Base-by-base conservation (phyloP, 2,888 invertebrate species). In the Blera fallax region DNA sequence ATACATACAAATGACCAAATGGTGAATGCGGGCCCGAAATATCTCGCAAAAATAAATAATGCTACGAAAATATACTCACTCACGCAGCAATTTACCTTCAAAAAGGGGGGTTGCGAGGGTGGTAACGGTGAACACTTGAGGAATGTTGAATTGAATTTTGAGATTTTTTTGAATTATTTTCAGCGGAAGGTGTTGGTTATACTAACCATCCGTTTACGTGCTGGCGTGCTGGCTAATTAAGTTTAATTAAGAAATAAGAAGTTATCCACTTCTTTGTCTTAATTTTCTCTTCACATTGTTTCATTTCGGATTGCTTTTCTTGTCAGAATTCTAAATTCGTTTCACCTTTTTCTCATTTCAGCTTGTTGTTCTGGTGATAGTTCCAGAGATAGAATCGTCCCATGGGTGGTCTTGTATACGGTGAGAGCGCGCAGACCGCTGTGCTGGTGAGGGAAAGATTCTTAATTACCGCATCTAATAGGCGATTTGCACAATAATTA, bases 401-500 rank as follows among this genome's bases (percentile, higher is more conserved):
- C 29, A 62, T 54, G 62, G 62, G 82, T 54, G 52, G 37, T 83
- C 48, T 58, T 37, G 34, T 48, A 29, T 27, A 64, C 14, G 64
- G 18, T 24, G 11, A 43, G 16, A 16, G n/a, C 34, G 16, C 64
- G 40, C 54, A 70, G 65, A 60, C 48, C 29, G 60, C 7, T 24
- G 43, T 7, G 14, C 5, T 45, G 70, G 24, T 24, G 65, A 50
- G 29, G 64, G 60, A 65, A 37, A 60, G 29, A 72, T 70, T 64
- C 62, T 37, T 70, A 80, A 76, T 84, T 80, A 65, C 84, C 56
- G n/a, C 11, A n/a, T 29, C 74, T 84, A 84, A 84, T 84, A 65
- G 84, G 18, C 84, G 74, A 84, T 84, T 80, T 80, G 74, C 64
- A 58, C 74, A 58, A 73, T 74, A 84, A 84, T 84, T 84, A 84